Evolutionary conservation across 2,113 vertebrate species (phyloP).

Genomic region (Pipra filicauda): DNA sequence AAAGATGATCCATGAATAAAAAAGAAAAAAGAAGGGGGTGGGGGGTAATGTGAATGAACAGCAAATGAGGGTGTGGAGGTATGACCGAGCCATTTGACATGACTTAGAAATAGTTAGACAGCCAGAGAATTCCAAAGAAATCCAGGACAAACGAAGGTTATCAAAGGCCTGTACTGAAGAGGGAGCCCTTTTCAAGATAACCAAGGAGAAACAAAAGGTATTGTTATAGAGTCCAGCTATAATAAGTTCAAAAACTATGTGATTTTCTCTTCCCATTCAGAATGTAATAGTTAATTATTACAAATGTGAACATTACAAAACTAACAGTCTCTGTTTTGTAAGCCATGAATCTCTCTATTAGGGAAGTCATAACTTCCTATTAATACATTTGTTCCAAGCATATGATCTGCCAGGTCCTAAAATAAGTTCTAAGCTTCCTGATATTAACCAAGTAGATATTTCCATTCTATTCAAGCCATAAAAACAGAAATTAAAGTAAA

Average conservation of each 20-base stretch:
- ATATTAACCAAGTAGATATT: constrained; percentile 11
- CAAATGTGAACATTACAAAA: background rate
- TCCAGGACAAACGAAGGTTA: background rate
- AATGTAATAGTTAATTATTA: background rate
- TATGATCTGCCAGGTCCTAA: constrained; percentile 44
- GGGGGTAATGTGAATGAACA: background rate
- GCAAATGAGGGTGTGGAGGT: constrained; percentile 20
- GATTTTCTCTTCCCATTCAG: background rate
- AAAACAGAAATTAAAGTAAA: background rate
- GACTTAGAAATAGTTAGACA: constrained; percentile 38
- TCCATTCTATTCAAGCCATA: background rate
- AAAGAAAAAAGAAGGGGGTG: background rate
- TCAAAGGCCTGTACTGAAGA: constrained; percentile 9
- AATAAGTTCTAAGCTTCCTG: constrained; percentile 40
- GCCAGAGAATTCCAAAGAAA: constrained; percentile 34
- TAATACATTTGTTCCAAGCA: constrained; percentile 65
- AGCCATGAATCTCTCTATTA: constrained; percentile 29
- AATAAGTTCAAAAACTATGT: background rate
- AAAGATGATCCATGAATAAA: constrained; percentile 2
- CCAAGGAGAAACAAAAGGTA: background rate
- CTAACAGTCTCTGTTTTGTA: background rate
- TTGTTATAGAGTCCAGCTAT: background rate
- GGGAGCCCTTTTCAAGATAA: constrained; percentile 41
- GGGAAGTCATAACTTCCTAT: constrained; percentile 61
- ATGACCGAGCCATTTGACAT: constrained; percentile 17